Percentiles rank a stretch among this genome's conserved stretches.
Conservation (phyloP, 2,888 invertebrate genomes). For the Coleophora deauratella region DNA sequence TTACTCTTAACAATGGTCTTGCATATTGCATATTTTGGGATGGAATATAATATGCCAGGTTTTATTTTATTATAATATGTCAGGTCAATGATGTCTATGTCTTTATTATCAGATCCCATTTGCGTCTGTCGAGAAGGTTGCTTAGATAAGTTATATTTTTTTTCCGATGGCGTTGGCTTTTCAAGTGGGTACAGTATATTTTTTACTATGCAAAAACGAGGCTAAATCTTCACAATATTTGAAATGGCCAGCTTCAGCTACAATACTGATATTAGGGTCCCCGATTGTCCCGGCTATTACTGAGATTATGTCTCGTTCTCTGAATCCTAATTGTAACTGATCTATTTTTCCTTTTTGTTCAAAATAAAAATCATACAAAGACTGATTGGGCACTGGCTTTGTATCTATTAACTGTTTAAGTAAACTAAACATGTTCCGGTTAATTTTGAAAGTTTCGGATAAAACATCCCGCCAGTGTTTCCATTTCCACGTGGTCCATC, state of each 20-base stretch:
- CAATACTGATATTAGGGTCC: constrained; percentile 17
- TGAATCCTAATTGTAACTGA: constrained; percentile 15
- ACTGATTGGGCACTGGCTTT: constrained; percentile 12
- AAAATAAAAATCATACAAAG: constrained; percentile 22
- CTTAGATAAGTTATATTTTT: too few relatives aligned
- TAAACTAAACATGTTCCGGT: constrained; percentile 15
- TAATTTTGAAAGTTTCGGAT: constrained; percentile 17
- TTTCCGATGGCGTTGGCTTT: too few relatives aligned
- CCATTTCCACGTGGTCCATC: constrained; percentile 23
- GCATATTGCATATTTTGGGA: too few relatives aligned
- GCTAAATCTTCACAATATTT: constrained; percentile 18
- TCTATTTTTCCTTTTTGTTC: constrained; percentile 18
- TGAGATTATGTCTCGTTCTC: constrained; percentile 19
- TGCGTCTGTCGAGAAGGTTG: too few relatives aligned
- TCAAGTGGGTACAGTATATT: too few relatives aligned
- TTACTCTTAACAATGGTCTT: too few relatives aligned
- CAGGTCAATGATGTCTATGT: too few relatives aligned
- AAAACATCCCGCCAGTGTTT: constrained; percentile 21
- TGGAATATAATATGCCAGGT: too few relatives aligned
- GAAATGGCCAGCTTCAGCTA: constrained; percentile 19
- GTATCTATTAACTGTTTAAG: constrained; percentile 13
- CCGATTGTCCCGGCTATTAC: constrained; percentile 20
- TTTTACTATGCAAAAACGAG: constrained; percentile 15
- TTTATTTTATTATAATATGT: too few relatives aligned
- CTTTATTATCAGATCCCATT: too few relatives aligned